These are phyloP conservation scores for Papilio glaucus DNA, from an alignment of 1,140 invertebrate genomes.

Conservation along the genomic window DNA sequence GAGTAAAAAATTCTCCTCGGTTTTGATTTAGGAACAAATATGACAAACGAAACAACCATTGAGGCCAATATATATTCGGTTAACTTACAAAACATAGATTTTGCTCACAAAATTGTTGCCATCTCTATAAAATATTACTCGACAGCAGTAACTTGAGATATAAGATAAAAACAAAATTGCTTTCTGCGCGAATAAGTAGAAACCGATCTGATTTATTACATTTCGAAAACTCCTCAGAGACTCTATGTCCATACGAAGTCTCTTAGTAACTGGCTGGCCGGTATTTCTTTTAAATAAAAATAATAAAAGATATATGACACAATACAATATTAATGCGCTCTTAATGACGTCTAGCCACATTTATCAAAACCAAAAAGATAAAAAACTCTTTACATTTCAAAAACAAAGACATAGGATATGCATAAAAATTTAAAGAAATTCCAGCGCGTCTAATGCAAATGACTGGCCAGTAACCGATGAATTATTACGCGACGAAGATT, in stretches of 20 bases:
- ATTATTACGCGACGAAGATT: conserved; percentile 17
- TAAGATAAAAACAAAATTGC: conserved; percentile 47
- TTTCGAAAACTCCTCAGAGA: conserved; percentile 43
- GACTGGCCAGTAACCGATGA: conserved; percentile 5
- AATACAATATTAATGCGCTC: conserved; percentile 1
- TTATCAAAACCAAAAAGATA: not conserved
- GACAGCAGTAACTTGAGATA: conserved; percentile 32
- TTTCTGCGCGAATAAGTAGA: conserved; percentile 43
- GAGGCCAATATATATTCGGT: conserved; percentile 26
- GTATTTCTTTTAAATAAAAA: conserved; percentile 1
- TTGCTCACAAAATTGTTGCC: conserved; percentile 32
- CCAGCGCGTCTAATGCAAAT: not conserved
- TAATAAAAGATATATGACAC: conserved; percentile 22
- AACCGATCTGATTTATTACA: conserved; percentile 50
- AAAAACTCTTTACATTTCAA: not conserved
- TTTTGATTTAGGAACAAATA: conserved; percentile 29
- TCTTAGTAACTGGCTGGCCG: conserved; percentile 22
- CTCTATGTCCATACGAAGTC: conserved; percentile 23
- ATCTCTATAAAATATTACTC: conserved; percentile 39
- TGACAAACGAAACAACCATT: conserved; percentile 25
- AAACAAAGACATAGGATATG: not conserved
- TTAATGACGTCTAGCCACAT: conserved; percentile 12
- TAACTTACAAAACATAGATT: conserved; percentile 36
- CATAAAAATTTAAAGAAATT: conserved; percentile 2
- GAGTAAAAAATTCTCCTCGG: not conserved